Evolutionary conservation across 2,113 vertebrate genomes (phyloP).

Genomic region (Mustela nigripes): DNA sequence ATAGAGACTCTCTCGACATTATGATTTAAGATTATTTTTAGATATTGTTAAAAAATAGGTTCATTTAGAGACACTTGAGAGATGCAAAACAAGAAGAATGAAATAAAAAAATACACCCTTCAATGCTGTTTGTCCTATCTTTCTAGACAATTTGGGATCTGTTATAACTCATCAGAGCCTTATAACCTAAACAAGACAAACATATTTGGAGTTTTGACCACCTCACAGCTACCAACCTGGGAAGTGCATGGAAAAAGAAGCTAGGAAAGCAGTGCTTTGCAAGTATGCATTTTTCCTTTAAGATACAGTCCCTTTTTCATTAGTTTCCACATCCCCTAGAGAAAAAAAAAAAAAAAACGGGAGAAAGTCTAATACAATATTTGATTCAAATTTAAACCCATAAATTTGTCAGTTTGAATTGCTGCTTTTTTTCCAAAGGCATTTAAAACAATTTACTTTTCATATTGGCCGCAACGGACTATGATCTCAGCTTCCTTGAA

Average conservation of each 20-base stretch:
- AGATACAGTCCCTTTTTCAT: not conserved
- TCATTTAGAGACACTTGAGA: constrained; percentile 1
- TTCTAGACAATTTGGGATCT: not conserved
- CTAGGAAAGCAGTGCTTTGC: not conserved
- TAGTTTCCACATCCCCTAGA: not conserved
- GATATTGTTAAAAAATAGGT: constrained; percentile 44
- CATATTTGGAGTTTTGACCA: not conserved
- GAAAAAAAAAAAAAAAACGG: not conserved
- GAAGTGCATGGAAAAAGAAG: not conserved
- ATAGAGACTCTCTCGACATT: not conserved
- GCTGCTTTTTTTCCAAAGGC: constrained; percentile 54
- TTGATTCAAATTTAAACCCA: constrained; percentile 20
- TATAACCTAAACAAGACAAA: not conserved
- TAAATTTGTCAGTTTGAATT: constrained; percentile 9
- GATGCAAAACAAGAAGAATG: not conserved
- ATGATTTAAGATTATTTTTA: not conserved
- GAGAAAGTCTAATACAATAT: not conserved
- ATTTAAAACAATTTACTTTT: constrained; percentile 54
- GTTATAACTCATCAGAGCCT: not conserved
- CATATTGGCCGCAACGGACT: not conserved
- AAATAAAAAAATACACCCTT: not conserved
- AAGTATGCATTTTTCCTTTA: not conserved
- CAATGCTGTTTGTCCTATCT: not conserved
- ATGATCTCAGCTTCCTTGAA: not conserved
- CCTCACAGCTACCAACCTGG: not conserved